Percentiles rank a stretch among this genome's conserved stretches.
Evolutionary conservation across 2,888 invertebrate genomes (phyloP).

Genomic region (Amiota minor): DNA sequence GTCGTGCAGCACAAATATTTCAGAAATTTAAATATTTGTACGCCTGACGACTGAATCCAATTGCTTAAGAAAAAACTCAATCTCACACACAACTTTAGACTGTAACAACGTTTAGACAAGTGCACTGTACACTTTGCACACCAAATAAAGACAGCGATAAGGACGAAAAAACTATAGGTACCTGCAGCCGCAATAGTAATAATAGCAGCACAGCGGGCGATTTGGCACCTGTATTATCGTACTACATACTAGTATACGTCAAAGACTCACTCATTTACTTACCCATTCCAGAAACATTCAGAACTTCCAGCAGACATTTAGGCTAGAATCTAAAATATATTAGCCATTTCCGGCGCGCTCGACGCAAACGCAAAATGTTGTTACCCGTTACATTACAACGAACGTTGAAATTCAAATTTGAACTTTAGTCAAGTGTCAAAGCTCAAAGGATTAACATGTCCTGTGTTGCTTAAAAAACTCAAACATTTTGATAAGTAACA

Average conservation of each 20-base stretch:
- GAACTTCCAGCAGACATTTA: not conserved
- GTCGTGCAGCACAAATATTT: slow-evolving; percentile 27
- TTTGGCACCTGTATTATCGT: slow-evolving; percentile 48
- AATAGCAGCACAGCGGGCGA: slow-evolving; percentile 24
- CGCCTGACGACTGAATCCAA: slow-evolving; percentile 5
- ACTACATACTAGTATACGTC: not conserved
- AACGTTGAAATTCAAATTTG: slow-evolving; percentile 64
- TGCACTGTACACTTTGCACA: slow-evolving; percentile 39
- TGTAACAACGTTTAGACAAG: slow-evolving; percentile 6
- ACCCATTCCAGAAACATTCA: slow-evolving; percentile 13
- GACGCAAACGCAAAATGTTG: slow-evolving; percentile 18
- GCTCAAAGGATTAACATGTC: slow-evolving; percentile 73
- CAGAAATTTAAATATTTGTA: slow-evolving; percentile 39
- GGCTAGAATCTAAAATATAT: slow-evolving; percentile 59
- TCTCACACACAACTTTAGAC: slow-evolving; percentile 19
- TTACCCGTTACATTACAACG: slow-evolving; percentile 48
- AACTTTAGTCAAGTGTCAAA: slow-evolving; percentile 70
- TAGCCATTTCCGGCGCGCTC: slow-evolving; percentile 53
- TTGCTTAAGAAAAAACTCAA: slow-evolving; percentile 32
- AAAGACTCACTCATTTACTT: not conserved
- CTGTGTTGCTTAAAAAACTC: slow-evolving; percentile 47
- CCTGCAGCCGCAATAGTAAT: not conserved
- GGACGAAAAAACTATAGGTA: not conserved
- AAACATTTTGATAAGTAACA: too few relatives aligned
- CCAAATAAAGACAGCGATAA: slow-evolving; percentile 58